These are phyloP conservation scores for Desoria tigrina DNA, from an alignment of 2,888 invertebrate genomes.

Conservation along the genomic window DNA sequence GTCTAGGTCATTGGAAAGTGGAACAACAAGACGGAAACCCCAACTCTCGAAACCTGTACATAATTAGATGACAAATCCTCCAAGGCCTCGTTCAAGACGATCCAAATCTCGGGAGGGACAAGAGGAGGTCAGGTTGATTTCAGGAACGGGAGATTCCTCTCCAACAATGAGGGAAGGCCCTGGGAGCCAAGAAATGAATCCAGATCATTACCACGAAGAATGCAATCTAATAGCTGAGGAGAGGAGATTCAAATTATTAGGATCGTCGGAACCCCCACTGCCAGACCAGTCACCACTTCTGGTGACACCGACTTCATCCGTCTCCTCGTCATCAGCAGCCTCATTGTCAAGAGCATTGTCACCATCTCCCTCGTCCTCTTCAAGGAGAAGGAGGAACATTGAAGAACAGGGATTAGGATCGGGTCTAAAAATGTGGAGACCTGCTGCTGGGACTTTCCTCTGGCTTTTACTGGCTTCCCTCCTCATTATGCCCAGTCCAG, in stretches of 20 bases:
- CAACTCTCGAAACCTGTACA: too few relatives aligned
- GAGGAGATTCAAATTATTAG: not conserved
- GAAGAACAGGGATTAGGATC: not conserved
- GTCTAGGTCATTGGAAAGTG: too few relatives aligned
- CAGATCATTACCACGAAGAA: not conserved
- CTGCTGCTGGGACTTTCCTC: conserved; percentile 24
- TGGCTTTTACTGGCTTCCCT: conserved; percentile 29
- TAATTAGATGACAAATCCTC: too few relatives aligned
- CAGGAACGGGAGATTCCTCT: too few relatives aligned
- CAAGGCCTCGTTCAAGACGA: too few relatives aligned
- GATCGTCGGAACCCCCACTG: not conserved
- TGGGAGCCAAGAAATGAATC: too few relatives aligned
- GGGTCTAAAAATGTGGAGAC: conserved; percentile 18
- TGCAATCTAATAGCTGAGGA: not conserved
- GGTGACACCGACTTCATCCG: conserved; percentile 24
- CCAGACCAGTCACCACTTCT: conserved; percentile 30
- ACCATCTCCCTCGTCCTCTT: conserved; percentile 2
- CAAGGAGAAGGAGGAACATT: conserved; percentile 14
- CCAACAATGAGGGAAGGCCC: too few relatives aligned
- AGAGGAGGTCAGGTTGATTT: too few relatives aligned
- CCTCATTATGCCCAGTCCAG: conserved; percentile 36
- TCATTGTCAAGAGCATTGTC: not conserved
- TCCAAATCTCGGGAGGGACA: too few relatives aligned
- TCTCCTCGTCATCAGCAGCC: conserved; percentile 18
- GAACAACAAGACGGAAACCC: too few relatives aligned